Conservation (phyloP, 2,797 vertebrate genomes). For the Cryptoprocta ferox region DNA sequence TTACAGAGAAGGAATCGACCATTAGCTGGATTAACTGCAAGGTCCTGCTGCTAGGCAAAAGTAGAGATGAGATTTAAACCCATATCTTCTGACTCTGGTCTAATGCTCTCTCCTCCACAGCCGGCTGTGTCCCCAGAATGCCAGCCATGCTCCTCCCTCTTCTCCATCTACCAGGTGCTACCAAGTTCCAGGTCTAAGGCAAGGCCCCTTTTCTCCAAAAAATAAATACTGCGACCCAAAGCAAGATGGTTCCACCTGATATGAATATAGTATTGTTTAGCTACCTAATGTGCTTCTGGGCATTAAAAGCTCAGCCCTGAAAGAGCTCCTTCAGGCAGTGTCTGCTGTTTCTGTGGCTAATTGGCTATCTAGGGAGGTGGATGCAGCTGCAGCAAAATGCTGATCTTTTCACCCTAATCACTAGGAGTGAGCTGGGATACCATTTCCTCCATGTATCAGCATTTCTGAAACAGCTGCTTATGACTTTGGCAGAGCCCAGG, state of each 20-base stretch:
- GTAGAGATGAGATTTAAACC: neutral
- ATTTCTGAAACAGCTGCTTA: neutral
- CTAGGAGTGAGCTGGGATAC: neutral
- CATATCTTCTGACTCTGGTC: neutral
- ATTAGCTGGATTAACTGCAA: neutral
- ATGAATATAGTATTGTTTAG: neutral
- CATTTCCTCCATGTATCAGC: constrained; percentile 4
- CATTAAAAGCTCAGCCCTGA: constrained; percentile 42
- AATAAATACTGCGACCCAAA: neutral
- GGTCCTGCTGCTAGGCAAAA: neutral
- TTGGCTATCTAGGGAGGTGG: constrained; percentile 38
- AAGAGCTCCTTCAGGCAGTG: neutral
- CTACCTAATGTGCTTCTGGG: neutral
- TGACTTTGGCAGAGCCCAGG: neutral
- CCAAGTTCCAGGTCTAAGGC: neutral
- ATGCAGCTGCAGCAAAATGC: neutral
- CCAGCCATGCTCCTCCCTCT: neutral
- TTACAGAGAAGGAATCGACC: neutral
- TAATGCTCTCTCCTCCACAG: neutral
- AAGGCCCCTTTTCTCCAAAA: neutral
- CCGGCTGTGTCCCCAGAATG: neutral
- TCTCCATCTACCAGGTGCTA: neutral
- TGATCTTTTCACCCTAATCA: constrained; percentile 34
- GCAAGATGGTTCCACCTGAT: neutral
- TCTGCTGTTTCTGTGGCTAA: constrained; percentile 49